Evolutionary conservation across 2,888 invertebrate genomes (phyloP), one percentile per base, ranked within the genome.

Genomic region (Pterostichus niger): DNA sequence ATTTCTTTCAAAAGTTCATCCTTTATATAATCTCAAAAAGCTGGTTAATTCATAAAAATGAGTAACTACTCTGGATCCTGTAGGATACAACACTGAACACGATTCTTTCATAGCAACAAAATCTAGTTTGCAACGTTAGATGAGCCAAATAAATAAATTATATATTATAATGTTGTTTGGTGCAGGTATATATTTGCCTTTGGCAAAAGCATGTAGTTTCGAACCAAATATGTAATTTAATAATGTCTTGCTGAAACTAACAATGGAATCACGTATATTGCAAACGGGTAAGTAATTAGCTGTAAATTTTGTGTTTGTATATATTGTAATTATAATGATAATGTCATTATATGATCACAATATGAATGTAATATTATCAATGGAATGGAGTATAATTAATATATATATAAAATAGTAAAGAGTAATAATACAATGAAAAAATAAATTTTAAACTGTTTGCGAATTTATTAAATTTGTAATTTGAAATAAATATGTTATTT

Each of bases 401-500:
- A 49, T 49, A 13, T 49, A 2, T 10, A 10, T 7, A 7, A 10
- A 44, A 44, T 10, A 44, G 9, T 10, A 49, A 49, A 49, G 6
- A n/a, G 5, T 11, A 49, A 11, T 49, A 49, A 11, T 49, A 49
- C 10, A 49, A 49, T 49, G n/a, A 49, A 49, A 13, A 9, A n/a
- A n/a, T n/a, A n/a, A 6, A 49, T 9, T 49, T 11, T 49, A 49
- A 49, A 49, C 11, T 49, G 11, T 1, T 5, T 6, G 40, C 40
- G 1, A 9, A 49, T n/a, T 49, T 49, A 10, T 40, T 49, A 49
- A 56, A 56, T 56, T 17, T 17, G 17, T 15, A 56, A 17, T 17
- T 56, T 9, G 1, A 56, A 9, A 56, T 56, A 17, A 56, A 56
- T 56, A 56, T 56, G 56, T 56, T 56, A 56, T 56, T 17, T 56